These are phyloP conservation scores for Scolanthus callimorphus DNA, from an alignment of 92 coral and sea anemone genomes.

Conservation along the genomic window DNA sequence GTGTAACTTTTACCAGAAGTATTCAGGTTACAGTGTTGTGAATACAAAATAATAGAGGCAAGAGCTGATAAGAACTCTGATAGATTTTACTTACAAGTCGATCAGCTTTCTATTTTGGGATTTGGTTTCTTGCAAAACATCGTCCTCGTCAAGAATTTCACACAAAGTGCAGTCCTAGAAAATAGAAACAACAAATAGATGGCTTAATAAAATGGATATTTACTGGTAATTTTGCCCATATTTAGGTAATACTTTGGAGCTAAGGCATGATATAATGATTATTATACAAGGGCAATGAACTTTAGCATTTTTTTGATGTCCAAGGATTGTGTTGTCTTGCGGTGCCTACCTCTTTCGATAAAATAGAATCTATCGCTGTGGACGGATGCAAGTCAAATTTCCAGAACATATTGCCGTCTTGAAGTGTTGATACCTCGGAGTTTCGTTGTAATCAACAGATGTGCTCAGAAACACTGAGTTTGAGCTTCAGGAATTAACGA, in stretches of 20 bases:
- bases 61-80: too few species aligned
- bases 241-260: too few species aligned
- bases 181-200: too few species aligned
- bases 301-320: neutral
- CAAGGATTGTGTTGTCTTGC: too few species aligned
- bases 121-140: conserved; percentile 97
- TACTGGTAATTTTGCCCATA: too few species aligned
- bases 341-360: conserved; percentile 93
- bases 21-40: too few species aligned
- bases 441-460: neutral
- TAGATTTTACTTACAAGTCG: conserved; percentile 98
- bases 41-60: too few species aligned
- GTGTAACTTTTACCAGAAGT: too few species aligned
- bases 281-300: neutral
- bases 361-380: conserved; percentile 88
- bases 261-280: too few species aligned
- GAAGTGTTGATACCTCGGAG: neutral
- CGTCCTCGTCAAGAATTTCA: conserved; percentile 96
- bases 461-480: neutral
- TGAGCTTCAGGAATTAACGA: neutral
- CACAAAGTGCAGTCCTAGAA: conserved; percentile 82
- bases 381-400: conserved; percentile 97
- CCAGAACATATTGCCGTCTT: conserved; percentile 91
- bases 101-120: conserved; percentile 97
- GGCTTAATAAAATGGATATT: neutral